A percentile compares a stretch with the other conserved stretches of the same genome.
phyloP scores from a whole-genome alignment of 2,113 vertebrate genomes.

The Planiliza haematocheilus region DNA sequence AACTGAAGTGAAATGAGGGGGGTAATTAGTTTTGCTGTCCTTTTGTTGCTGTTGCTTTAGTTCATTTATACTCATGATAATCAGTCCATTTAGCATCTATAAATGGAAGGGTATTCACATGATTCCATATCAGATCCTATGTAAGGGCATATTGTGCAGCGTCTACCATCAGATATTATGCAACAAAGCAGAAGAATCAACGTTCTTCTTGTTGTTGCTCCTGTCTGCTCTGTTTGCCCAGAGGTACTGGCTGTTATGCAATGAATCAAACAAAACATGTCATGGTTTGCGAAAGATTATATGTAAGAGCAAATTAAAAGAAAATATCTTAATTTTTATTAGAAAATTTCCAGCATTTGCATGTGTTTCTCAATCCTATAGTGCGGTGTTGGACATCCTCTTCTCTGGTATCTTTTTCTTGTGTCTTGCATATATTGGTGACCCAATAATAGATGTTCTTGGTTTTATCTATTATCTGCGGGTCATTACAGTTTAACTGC shows the following conservation, averaged over 20 bases:
- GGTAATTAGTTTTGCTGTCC: slow-evolving; percentile 3
- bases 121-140: not conserved
- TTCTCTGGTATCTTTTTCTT: not conserved
- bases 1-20: not conserved
- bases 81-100: not conserved
- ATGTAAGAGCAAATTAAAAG: not conserved
- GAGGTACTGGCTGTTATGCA: slow-evolving; percentile 27
- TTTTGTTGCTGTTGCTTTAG: slow-evolving; percentile 12
- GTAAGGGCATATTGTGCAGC: not conserved
- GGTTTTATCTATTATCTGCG: not conserved
- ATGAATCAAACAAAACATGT: not conserved
- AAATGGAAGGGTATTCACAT: not conserved
- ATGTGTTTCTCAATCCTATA: not conserved
- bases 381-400: not conserved
- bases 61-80: slow-evolving; percentile 4
- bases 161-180: slow-evolving; percentile 22
- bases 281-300: slow-evolving; percentile 7
- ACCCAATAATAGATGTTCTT: not conserved
- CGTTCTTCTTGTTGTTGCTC: slow-evolving; percentile 37
- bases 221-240: slow-evolving; percentile 23
- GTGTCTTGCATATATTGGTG: not conserved
- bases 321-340: slow-evolving; percentile 11
- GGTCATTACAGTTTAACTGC: not conserved
- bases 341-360: not conserved
- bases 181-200: slow-evolving; percentile 30